Evolutionary conservation across 2,113 vertebrate species (phyloP), one percentile per base, ranked within the genome.

Genomic region (Elaphurus davidianus): DNA sequence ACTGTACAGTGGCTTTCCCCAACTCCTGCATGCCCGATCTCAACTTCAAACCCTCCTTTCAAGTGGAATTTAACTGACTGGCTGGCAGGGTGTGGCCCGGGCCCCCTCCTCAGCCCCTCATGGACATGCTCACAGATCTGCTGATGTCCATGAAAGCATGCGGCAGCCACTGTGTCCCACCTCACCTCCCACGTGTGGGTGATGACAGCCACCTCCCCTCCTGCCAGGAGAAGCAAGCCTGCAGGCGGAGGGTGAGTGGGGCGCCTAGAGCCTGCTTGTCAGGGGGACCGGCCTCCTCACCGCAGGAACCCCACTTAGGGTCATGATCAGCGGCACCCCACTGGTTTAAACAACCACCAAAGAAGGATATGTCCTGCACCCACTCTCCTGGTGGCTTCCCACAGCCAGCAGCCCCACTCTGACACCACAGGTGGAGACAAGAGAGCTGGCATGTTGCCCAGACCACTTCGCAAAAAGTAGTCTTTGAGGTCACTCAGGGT

Each of bases 261-360:
- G 7, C 19, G 16, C 13, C 62, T 33, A 27, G 40, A 36, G 10
- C 23, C 50, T 5, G 6, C 62, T 12, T 0, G 2, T 5, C 36
- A 0, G 2, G 9, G 8, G 13, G 33, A 4, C n/a, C 1, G 0
- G 52, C 47, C 14, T 17, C 19, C 76, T 15, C 28, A 45, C 40
- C 52, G 33, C 13, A 1, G 17, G 28, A 52, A 4, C 10, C 43
- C 55, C 71, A 15, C 7, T 33, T 13, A n/a, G 25, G 33, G 45
- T 54, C 15, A 14, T 0, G 0, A 64, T 40, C 43, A 40, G 25
- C 1, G 16, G 47, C 45, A 47, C n/a, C 15, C 33, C 6, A 19
- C 14, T 16, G 47, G 1, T 13, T 36, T 10, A 60, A 15, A n/a
- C 17, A 1, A 27, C 8, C 57, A 9, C 57, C 52, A 28, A 43